Conservation (phyloP, 1,140 invertebrate species). For the Olivierus martensii region DNA sequence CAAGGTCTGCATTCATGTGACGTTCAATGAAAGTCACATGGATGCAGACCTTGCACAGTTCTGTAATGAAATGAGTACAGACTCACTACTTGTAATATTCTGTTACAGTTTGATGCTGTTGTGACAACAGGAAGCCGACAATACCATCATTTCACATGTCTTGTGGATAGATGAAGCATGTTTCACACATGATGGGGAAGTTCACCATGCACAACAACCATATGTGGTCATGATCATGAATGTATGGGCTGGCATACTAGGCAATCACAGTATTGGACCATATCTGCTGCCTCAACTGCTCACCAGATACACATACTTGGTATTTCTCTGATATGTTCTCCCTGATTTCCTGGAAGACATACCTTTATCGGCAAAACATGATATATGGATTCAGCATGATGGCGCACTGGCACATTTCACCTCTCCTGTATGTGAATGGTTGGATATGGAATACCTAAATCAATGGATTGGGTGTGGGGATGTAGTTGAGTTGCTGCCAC, state of each 20-base stretch:
- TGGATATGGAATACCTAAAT: not conserved
- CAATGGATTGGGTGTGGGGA: no score
- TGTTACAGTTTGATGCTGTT: no score
- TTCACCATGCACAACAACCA: no score
- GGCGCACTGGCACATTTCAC: slow-evolving; percentile 20
- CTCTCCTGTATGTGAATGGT: not conserved
- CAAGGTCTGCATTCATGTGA: not conserved
- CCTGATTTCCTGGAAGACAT: no score
- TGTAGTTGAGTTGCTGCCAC: no score
- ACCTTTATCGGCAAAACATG: slow-evolving; percentile 13
- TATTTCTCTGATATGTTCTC: slow-evolving; percentile 24
- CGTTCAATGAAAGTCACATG: not conserved
- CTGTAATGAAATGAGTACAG: no score
- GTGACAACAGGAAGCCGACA: not conserved
- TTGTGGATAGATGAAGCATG: not conserved
- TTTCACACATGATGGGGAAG: no score
- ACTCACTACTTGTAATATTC: no score
- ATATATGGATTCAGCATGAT: slow-evolving; percentile 27
- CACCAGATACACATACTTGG: slow-evolving; percentile 19
- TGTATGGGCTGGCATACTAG: slow-evolving; percentile 27
- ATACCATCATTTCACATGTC: not conserved
- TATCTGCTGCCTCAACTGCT: slow-evolving; percentile 24
- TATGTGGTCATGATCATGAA: slow-evolving; percentile 16
- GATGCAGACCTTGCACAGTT: no score
- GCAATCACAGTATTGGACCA: slow-evolving; percentile 25